A percentile compares a stretch with the other conserved stretches of the same genome.
Conservation (phyloP, 2,797 vertebrate species). For the Argyrosomus regius region DNA sequence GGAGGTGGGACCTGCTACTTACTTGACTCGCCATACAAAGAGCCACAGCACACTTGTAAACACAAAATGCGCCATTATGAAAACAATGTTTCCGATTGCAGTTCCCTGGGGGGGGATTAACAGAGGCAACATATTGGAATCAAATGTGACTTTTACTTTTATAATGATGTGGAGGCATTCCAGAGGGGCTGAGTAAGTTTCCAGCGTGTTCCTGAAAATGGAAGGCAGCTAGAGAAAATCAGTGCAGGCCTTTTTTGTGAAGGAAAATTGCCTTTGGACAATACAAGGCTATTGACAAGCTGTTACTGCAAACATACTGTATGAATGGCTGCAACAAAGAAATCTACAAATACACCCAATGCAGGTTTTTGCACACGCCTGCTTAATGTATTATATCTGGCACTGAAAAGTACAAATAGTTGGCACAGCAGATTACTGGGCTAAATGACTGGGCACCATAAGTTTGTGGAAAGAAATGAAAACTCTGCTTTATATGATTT, state of each 20-base stretch:
- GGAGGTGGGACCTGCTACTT: constrained; percentile 58
- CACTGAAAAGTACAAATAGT: constrained; percentile 41
- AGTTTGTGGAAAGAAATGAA: constrained; percentile 54
- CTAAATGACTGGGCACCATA: constrained; percentile 45
- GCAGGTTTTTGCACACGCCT: constrained; percentile 42
- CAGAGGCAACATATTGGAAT: constrained; percentile 59
- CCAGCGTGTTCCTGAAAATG: constrained; percentile 59
- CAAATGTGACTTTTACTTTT: constrained; percentile 67
- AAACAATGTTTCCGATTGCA: constrained; percentile 72
- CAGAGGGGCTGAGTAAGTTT: constrained; percentile 57
- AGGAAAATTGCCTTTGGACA: constrained; percentile 72
- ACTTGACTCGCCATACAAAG: constrained; percentile 45
- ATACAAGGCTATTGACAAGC: constrained; percentile 59
- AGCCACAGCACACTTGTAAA: constrained; percentile 73
- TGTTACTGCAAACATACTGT: constrained; percentile 52
- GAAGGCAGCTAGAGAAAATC: constrained; percentile 54
- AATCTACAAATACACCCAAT: constrained; percentile 45
- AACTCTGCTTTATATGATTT: constrained; percentile 59
- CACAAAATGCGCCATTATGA: constrained; percentile 69
- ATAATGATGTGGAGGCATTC: constrained; percentile 59
- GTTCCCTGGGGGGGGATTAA: constrained; percentile 58
- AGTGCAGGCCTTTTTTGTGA: constrained; percentile 36
- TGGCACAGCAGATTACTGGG: constrained; percentile 36
- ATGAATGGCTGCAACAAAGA: constrained; percentile 54
- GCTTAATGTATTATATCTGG: constrained; percentile 46